These are phyloP conservation scores for Pilophorus perplexus DNA, from an alignment of 2,888 invertebrate species.

Conservation along the genomic window DNA sequence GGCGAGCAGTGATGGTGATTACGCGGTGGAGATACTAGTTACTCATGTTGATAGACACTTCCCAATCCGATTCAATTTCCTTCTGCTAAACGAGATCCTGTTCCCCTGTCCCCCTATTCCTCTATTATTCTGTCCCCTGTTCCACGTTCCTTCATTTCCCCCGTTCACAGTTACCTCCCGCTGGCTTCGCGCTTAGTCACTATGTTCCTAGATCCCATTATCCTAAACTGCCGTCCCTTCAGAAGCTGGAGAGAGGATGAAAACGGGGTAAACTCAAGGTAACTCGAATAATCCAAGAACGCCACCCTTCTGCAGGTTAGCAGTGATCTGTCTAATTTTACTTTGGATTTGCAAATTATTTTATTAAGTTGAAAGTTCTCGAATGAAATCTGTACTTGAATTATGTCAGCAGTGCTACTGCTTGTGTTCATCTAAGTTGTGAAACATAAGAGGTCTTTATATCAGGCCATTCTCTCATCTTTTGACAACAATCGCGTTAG, in stretches of 20 bases:
- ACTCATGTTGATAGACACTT: slow-evolving; percentile 41
- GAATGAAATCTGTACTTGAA: background rate
- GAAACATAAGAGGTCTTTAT: no score
- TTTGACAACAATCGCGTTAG: no score
- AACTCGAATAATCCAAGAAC: background rate
- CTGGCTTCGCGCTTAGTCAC: background rate
- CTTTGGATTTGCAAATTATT: background rate
- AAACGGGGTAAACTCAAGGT: background rate
- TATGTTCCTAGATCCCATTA: slow-evolving; percentile 9
- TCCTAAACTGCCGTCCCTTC: background rate
- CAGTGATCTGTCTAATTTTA: background rate
- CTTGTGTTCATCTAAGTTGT: no score
- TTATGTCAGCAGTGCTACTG: background rate
- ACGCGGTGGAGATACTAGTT: slow-evolving; percentile 30
- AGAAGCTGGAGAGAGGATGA: background rate
- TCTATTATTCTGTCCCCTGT: no score
- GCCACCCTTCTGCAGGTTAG: background rate
- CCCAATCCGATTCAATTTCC: slow-evolving; percentile 42
- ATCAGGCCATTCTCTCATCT: no score
- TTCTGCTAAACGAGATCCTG: slow-evolving; percentile 38
- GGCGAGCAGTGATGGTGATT: slow-evolving; percentile 16
- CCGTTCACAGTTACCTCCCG: background rate
- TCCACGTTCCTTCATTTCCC: no score
- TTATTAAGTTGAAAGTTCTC: background rate
- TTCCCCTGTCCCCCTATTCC: no score